A percentile compares a stretch with the other conserved stretches of the same genome.
Conservation (phyloP, 2,888 invertebrate genomes). For the Acleris cristana region DNA sequence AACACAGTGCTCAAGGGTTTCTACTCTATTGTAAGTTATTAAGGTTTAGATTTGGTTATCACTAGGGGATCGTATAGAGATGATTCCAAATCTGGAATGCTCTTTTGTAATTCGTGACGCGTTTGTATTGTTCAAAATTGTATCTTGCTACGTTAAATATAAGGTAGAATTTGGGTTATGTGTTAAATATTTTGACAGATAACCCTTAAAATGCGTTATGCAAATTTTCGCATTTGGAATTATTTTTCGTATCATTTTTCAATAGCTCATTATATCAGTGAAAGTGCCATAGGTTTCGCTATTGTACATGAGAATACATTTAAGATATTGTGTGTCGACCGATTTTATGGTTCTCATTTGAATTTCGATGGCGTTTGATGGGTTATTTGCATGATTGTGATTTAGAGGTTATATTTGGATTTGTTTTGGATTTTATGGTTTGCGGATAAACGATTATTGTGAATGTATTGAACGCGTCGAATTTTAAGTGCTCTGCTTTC, state of each 20-base stretch:
- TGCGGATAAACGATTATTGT: slow-evolving; percentile 14
- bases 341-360: slow-evolving; percentile 80
- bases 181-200: slow-evolving; percentile 37
- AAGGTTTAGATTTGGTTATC: slow-evolving; percentile 41
- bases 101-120: slow-evolving; percentile 50
- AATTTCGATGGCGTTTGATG: slow-evolving; percentile 72
- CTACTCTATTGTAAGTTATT: slow-evolving; percentile 32
- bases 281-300: slow-evolving; percentile 69
- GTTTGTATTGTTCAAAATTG: slow-evolving; percentile 22
- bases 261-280: slow-evolving; percentile 80
- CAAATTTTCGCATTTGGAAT: slow-evolving; percentile 71
- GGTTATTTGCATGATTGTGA: slow-evolving; percentile 82
- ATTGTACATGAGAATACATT: slow-evolving; percentile 59
- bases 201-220: slow-evolving; percentile 77
- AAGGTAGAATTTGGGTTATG: slow-evolving; percentile 42
- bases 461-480: slow-evolving; percentile 19
- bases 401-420: slow-evolving; percentile 69
- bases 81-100: slow-evolving; percentile 51
- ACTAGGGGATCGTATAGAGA: slow-evolving; percentile 43
- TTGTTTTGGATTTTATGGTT: slow-evolving; percentile 57
- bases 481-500: slow-evolving; percentile 26
- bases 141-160: background rate
- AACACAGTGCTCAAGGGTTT: slow-evolving; percentile 38
- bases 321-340: slow-evolving; percentile 69
- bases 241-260: slow-evolving; percentile 83